phyloP scores from a whole-genome alignment of 1,140 invertebrate species.

The Pristionchus pacificus region DNA sequence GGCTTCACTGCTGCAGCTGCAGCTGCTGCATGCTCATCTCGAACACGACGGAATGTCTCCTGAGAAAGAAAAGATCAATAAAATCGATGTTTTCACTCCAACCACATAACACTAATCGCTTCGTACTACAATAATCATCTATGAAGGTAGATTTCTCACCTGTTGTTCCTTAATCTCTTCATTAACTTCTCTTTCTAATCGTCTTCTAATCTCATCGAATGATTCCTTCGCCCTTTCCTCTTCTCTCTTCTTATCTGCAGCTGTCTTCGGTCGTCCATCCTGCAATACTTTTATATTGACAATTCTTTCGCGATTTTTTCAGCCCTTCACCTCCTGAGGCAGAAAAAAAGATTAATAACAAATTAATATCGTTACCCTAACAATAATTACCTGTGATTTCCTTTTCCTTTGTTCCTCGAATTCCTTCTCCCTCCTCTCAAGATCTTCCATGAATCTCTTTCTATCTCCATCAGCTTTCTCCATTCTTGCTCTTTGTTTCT shows the following conservation, averaged over 20 bases:
- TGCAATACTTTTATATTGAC: no score
- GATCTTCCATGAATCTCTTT: conserved; percentile 3
- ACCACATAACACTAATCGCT: background rate
- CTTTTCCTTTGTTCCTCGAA: background rate
- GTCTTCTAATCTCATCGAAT: background rate
- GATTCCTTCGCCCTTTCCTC: background rate
- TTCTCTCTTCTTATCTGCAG: background rate
- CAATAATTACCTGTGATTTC: no score
- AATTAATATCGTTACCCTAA: no score
- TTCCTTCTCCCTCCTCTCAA: background rate
- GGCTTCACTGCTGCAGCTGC: background rate
- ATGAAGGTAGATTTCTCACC: no score
- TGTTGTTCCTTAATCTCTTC: background rate
- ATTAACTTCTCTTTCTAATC: background rate
- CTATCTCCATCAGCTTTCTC: conserved; percentile 22
- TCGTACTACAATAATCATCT: background rate
- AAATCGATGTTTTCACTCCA: no score
- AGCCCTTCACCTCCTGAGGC: no score
- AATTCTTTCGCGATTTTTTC: no score
- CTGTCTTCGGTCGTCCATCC: background rate
- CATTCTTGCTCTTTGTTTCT: conserved; percentile 20
- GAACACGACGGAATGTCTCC: background rate
- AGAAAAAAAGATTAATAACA: no score
- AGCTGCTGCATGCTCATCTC: background rate
- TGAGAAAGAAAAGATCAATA: no score